Conservation (phyloP, 2,113 vertebrate species). For the Trinectes maculatus region DNA sequence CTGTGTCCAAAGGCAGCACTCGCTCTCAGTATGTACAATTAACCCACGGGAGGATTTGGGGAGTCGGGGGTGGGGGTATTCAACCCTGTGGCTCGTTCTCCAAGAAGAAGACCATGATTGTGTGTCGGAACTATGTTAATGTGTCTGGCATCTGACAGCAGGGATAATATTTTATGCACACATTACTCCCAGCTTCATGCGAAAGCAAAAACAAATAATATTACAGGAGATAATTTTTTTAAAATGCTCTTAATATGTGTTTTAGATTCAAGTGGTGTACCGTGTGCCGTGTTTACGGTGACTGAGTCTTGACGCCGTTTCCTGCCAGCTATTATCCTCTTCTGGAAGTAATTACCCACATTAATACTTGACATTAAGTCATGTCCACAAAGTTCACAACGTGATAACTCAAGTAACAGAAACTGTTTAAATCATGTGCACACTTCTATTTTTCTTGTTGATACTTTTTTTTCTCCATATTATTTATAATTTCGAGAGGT, state of each 20-base stretch:
- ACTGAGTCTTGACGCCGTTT: background rate
- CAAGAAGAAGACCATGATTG: background rate
- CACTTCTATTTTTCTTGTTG: no score
- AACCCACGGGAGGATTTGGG: conserved; percentile 25
- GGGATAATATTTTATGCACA: conserved; percentile 10
- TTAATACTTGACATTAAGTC: conserved; percentile 7
- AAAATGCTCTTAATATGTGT: background rate
- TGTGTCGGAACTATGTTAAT: conserved; percentile 28
- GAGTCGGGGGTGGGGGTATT: conserved; percentile 2
- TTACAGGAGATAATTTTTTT: background rate
- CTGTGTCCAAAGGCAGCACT: conserved; percentile 53
- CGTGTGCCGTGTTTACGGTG: background rate
- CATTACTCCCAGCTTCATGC: background rate
- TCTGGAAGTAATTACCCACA: background rate
- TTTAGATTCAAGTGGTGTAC: background rate
- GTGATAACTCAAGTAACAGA: no score
- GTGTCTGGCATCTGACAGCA: conserved; percentile 3
- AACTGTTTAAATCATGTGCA: background rate
- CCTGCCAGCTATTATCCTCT: background rate
- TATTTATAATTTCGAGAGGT: conserved; percentile 11
- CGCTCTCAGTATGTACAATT: conserved; percentile 46
- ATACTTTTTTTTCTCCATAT: no score
- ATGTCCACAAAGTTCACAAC: background rate
- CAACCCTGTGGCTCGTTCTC: conserved; percentile 28
- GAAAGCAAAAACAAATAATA: conserved; percentile 2